These are phyloP conservation scores for Neolamprologus falcicula DNA, from an alignment of 2,113 vertebrate species.

Conservation along the genomic window DNA sequence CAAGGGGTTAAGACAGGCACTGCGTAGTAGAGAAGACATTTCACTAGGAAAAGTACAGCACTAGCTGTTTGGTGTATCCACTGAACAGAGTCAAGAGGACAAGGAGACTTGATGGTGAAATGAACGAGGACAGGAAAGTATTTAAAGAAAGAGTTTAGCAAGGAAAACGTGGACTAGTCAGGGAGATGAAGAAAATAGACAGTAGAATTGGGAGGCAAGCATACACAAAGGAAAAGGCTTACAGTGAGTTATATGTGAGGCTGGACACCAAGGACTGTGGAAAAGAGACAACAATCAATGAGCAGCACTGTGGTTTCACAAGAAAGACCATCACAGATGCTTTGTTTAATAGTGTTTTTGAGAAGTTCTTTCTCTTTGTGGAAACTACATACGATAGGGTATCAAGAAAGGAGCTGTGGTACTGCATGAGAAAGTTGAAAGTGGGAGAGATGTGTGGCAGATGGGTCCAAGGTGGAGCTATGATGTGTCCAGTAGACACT, in stretches of 20 bases:
- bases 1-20: background rate
- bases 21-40: background rate
- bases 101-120: background rate
- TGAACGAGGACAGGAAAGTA: background rate
- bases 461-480: background rate
- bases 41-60: background rate
- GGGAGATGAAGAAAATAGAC: background rate
- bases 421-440: background rate
- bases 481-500: background rate
- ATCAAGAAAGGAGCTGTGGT: background rate
- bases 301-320: background rate
- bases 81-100: background rate
- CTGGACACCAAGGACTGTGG: background rate
- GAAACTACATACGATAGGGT: background rate
- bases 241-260: background rate
- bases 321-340: background rate
- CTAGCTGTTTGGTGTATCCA: background rate
- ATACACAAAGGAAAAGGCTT: background rate
- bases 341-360: background rate
- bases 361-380: background rate
- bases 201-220: background rate
- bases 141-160: background rate
- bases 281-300: background rate
- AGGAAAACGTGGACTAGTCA: background rate
- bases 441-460: background rate